These are phyloP conservation scores for Netelia virgata DNA, from an alignment of 2,888 invertebrate species.

Conservation along the genomic window DNA sequence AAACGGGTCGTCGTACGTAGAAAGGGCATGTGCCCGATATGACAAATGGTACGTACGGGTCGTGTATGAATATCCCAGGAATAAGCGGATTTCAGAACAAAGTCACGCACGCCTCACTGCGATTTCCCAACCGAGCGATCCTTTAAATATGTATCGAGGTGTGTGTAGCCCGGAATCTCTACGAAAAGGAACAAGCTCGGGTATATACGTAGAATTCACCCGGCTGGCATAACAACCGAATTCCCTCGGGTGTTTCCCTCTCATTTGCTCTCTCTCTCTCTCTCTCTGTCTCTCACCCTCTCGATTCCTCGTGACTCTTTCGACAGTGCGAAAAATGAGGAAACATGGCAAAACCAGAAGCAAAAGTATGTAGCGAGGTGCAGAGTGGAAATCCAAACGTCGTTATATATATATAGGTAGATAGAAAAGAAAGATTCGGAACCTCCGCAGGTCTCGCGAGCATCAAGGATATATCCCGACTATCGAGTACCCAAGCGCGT, in stretches of 20 bases:
- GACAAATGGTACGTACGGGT: slow-evolving; percentile 20
- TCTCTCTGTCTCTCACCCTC: slow-evolving; percentile 11
- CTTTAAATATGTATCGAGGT: slow-evolving; percentile 68
- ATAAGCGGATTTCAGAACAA: slow-evolving; percentile 39
- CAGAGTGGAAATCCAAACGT: slow-evolving; percentile 29
- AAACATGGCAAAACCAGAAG: slow-evolving; percentile 31
- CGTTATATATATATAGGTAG: not conserved
- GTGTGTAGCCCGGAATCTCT: slow-evolving; percentile 35
- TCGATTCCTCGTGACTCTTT: not conserved
- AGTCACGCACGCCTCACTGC: slow-evolving; percentile 49
- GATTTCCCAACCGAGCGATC: slow-evolving; percentile 68
- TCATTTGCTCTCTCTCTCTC: slow-evolving; percentile 19
- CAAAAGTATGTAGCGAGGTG: slow-evolving; percentile 35
- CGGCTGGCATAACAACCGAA: slow-evolving; percentile 61
- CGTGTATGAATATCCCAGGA: slow-evolving; percentile 30
- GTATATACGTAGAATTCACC: not conserved
- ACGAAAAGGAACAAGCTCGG: slow-evolving; percentile 6
- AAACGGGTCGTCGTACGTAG: not conserved
- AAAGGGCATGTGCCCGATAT: slow-evolving; percentile 8
- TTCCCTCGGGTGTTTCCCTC: slow-evolving; percentile 51
- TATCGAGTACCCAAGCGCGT: slow-evolving; percentile 58
- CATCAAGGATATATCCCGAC: slow-evolving; percentile 58
- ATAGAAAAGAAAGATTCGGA: slow-evolving; percentile 7
- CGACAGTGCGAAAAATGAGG: slow-evolving; percentile 9
- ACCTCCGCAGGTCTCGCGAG: slow-evolving; percentile 37